Percentiles rank a stretch among this genome's conserved stretches.
Conservation (phyloP, 2,888 invertebrate species). For the Bruchidius siliquastri region DNA sequence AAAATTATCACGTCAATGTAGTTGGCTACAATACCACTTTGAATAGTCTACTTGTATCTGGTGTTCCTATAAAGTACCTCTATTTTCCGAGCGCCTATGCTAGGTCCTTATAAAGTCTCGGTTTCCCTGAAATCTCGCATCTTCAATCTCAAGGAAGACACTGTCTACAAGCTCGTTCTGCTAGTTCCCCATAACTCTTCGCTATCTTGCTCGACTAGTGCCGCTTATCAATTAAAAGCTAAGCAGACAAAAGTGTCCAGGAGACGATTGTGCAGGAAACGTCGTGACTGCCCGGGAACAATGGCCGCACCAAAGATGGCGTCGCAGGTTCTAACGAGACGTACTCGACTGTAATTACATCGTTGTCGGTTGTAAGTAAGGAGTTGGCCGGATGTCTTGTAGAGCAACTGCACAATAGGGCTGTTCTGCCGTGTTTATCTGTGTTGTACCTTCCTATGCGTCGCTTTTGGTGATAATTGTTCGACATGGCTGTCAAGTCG, state of each 20-base stretch:
- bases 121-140: background rate
- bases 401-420: background rate
- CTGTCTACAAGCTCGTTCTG: background rate
- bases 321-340: background rate
- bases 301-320: background rate
- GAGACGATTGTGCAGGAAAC: background rate
- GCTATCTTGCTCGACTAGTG: background rate
- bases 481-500: background rate
- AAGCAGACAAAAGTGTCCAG: background rate
- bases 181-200: background rate
- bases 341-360: background rate
- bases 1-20: no score
- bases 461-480: background rate
- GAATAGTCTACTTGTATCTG: no score
- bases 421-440: background rate
- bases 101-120: background rate
- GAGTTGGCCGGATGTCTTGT: background rate
- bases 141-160: background rate
- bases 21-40: no score
- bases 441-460: background rate
- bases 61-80: no score
- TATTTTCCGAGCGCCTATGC: background rate
- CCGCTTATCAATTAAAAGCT: background rate
- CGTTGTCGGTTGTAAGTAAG: background rate
- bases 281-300: background rate